These are phyloP conservation scores for Pollimyrus isidori DNA, from an alignment of 2,113 vertebrate species.

Conservation along the genomic window DNA sequence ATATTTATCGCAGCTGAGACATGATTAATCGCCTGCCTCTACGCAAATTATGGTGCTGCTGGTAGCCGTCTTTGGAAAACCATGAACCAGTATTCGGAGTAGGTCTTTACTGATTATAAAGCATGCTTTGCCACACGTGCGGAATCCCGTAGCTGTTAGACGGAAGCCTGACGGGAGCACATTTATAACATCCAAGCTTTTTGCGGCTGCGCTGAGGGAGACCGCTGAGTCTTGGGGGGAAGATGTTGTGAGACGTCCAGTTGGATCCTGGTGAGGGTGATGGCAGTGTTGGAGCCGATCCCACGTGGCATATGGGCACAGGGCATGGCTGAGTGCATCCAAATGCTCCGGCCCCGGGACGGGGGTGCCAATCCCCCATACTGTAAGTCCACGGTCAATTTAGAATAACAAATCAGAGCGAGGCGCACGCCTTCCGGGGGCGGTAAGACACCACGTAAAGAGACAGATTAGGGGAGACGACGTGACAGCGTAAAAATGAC, in stretches of 20 bases:
- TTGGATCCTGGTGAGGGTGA: conserved; percentile 62
- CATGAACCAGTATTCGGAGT: background rate
- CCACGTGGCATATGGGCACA: conserved; percentile 68
- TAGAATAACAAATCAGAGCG: conserved; percentile 26
- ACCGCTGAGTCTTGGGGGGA: background rate
- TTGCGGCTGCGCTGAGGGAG: background rate
- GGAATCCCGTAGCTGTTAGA: background rate
- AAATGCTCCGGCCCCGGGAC: conserved; percentile 57
- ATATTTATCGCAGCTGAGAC: background rate
- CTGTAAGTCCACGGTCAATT: conserved; percentile 63
- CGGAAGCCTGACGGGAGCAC: background rate
- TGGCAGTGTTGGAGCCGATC: conserved; percentile 64
- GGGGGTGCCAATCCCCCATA: conserved; percentile 60
- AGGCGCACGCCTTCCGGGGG: background rate
- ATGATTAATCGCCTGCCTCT: background rate
- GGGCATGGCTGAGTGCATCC: conserved; percentile 67
- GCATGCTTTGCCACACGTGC: background rate
- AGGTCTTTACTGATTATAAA: background rate
- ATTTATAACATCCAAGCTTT: background rate
- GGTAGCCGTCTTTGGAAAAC: background rate
- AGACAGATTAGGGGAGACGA: background rate
- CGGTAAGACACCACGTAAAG: conserved; percentile 4
- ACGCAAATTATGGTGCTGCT: background rate
- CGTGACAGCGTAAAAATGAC: conserved; percentile 3
- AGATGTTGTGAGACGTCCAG: conserved; percentile 6